Conservation (phyloP, 1,140 invertebrate genomes). For the Pachypeltis micranthus region DNA sequence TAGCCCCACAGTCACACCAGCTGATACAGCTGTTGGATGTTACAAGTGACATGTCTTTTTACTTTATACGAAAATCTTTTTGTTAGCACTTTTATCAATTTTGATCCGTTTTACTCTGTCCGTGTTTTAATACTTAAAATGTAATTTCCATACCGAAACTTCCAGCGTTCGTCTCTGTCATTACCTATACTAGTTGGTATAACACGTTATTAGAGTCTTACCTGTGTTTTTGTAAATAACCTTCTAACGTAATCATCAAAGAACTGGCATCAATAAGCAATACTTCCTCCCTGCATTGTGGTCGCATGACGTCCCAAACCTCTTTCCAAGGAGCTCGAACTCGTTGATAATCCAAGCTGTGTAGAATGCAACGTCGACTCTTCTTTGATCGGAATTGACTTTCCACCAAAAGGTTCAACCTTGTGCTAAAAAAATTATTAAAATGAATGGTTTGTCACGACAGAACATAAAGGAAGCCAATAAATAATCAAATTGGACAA, state of each 20-base stretch:
- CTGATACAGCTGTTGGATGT: too few relatives aligned
- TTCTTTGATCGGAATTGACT: conserved; percentile 75
- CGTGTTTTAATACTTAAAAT: not conserved
- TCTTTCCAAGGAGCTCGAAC: conserved; percentile 62
- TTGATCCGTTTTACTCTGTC: too few relatives aligned
- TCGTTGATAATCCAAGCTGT: conserved; percentile 76
- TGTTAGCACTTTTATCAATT: not conserved
- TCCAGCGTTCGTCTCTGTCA: too few relatives aligned
- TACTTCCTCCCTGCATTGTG: conserved; percentile 70
- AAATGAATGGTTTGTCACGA: conserved; percentile 3
- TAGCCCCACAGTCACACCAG: too few relatives aligned
- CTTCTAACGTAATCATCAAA: conserved; percentile 71
- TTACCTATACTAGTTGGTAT: not conserved
- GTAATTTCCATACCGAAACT: too few relatives aligned
- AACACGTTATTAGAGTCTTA: too few relatives aligned
- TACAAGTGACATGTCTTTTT: too few relatives aligned
- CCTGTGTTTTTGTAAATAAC: conserved; percentile 79
- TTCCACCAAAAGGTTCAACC: conserved; percentile 62
- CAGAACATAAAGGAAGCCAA: too few relatives aligned
- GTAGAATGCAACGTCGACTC: conserved; percentile 69
- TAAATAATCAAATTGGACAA: too few relatives aligned
- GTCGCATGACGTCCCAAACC: conserved; percentile 78
- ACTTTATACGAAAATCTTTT: not conserved
- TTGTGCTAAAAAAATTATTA: conserved; percentile 43
- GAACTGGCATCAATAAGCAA: conserved; percentile 71